A percentile compares a stretch with the other conserved stretches of the same genome.
These are phyloP conservation scores for Taenaris catops DNA, from an alignment of 2,888 invertebrate species.

Conservation along the genomic window DNA sequence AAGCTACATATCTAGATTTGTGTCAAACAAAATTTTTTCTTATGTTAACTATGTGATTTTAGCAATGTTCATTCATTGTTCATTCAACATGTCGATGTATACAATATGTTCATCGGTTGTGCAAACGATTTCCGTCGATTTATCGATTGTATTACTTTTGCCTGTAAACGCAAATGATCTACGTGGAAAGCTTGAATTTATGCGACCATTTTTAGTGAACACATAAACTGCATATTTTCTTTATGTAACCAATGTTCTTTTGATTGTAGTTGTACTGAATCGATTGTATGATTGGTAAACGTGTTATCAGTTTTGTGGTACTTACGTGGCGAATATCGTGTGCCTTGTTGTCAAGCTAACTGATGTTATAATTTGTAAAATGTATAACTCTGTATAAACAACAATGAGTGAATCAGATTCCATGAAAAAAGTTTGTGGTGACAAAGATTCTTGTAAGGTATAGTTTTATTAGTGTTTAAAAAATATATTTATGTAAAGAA, in stretches of 20 bases:
- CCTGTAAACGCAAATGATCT: conserved; percentile 32
- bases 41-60: too few species aligned
- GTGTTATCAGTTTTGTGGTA: conserved; percentile 54
- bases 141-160: conserved; percentile 40
- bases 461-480: too few species aligned
- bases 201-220: conserved; percentile 40
- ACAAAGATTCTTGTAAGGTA: conserved; percentile 39
- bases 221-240: conserved; percentile 24
- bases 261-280: conserved; percentile 36
- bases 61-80: too few species aligned
- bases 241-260: conserved; percentile 32
- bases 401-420: conserved; percentile 42
- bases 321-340: conserved; percentile 65
- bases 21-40: too few species aligned
- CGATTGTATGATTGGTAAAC: conserved; percentile 14
- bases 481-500: too few species aligned
- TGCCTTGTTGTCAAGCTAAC: conserved; percentile 18
- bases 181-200: conserved; percentile 34
- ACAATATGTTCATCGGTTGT: conserved; percentile 36
- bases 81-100: too few species aligned
- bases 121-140: conserved; percentile 46
- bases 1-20: too few species aligned
- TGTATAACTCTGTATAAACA: conserved; percentile 4
- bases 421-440: conserved; percentile 29
- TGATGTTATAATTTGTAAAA: conserved; percentile 18